phyloP scores from a whole-genome alignment of 2,113 vertebrate species.

The Pangasianodon hypophthalmus region DNA sequence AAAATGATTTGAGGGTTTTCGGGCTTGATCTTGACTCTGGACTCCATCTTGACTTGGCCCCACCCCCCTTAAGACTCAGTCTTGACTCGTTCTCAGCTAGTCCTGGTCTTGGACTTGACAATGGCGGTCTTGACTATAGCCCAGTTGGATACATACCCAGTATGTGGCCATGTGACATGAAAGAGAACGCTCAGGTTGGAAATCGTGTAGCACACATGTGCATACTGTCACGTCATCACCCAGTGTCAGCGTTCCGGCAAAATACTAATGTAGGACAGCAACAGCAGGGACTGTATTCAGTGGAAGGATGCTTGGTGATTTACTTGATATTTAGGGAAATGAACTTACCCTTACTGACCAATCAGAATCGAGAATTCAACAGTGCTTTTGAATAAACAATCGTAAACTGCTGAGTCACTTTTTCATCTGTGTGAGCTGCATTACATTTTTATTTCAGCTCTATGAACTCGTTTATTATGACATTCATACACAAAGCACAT shows the following conservation, averaged over 20 bases:
- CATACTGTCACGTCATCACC: no score
- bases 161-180: no score
- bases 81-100: no score
- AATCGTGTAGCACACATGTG: no score
- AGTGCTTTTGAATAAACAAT: background rate
- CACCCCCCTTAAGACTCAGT: no score
- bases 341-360: background rate
- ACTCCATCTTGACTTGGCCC: background rate
- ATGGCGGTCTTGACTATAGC: no score
- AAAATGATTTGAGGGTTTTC: background rate
- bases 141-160: no score
- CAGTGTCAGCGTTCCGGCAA: no score
- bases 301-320: background rate
- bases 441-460: background rate
- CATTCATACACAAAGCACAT: constrained; percentile 15
- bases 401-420: background rate
- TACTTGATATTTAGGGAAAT: background rate
- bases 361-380: background rate
- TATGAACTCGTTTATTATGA: background rate
- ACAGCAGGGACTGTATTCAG: background rate
- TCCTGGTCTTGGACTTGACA: no score
- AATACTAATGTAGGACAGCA: background rate
- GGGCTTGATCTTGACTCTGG: background rate
- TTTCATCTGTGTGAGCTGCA: background rate
- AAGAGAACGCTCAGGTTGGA: no score